Percentiles rank a stretch among this genome's conserved stretches.
These are phyloP conservation scores for Ptyas mucosa DNA, from an alignment of 2,113 vertebrate genomes.

Conservation along the genomic window DNA sequence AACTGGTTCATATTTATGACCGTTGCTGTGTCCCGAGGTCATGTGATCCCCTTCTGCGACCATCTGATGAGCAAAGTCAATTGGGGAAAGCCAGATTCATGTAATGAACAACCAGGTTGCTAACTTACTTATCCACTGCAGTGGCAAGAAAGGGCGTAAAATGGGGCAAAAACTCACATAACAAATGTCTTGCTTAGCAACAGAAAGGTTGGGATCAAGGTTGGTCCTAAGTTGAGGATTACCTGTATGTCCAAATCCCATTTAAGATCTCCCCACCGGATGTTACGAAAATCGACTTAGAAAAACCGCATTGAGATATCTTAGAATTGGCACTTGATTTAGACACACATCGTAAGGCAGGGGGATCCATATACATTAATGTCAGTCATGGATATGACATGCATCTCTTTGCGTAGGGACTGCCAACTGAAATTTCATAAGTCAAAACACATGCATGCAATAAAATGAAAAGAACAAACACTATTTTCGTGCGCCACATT, in stretches of 20 bases:
- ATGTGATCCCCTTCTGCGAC: too few relatives aligned
- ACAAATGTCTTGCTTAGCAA: neutral
- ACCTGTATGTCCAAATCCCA: neutral
- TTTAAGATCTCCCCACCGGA: neutral
- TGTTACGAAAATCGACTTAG: neutral
- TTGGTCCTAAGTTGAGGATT: neutral
- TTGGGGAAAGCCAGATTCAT: neutral
- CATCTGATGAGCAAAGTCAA: neutral
- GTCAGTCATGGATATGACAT: neutral
- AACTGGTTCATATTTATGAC: neutral
- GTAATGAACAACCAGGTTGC: neutral
- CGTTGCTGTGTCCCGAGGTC: neutral
- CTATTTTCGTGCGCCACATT: neutral
- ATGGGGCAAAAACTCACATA: neutral
- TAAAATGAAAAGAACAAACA: neutral
- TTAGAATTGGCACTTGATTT: neutral
- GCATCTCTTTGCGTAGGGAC: neutral
- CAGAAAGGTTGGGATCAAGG: neutral
- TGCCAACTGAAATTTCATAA: neutral
- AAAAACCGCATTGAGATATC: neutral
- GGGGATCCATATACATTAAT: neutral
- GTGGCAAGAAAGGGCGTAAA: neutral
- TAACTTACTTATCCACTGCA: neutral
- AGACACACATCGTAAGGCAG: neutral
- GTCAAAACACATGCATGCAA: neutral